These are phyloP conservation scores for Etheostoma nigrum DNA, from an alignment of 2,797 vertebrate species.

Conservation along the genomic window DNA sequence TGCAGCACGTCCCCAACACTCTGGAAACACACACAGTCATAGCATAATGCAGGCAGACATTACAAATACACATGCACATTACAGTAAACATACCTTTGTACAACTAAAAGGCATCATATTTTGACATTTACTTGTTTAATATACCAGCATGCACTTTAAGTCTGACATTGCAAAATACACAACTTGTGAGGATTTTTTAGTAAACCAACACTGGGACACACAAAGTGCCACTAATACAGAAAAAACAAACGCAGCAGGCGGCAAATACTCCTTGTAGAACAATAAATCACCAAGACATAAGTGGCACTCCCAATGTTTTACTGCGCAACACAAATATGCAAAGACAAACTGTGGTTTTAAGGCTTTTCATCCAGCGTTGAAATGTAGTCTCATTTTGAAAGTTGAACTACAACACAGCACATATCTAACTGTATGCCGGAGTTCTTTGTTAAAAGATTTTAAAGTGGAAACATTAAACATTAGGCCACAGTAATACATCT, in stretches of 20 bases:
- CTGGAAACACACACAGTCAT: conserved; percentile 77
- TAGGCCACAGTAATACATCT: background rate
- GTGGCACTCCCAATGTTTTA: conserved; percentile 35
- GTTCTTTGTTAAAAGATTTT: conserved; percentile 6
- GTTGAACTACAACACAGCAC: conserved; percentile 4
- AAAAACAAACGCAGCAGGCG: conserved; percentile 52
- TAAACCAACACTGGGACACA: conserved; percentile 40
- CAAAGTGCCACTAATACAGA: conserved; percentile 26
- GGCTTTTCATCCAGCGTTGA: conserved; percentile 5
- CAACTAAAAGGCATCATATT: background rate
- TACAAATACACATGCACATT: conserved; percentile 5
- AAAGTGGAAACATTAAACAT: background rate
- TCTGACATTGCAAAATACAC: conserved; percentile 11
- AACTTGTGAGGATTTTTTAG: conserved; percentile 26
- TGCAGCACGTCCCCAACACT: conserved; percentile 97
- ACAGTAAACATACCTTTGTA: background rate
- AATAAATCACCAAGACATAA: conserved; percentile 60
- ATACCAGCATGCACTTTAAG: background rate
- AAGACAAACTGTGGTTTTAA: conserved; percentile 36
- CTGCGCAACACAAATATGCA: conserved; percentile 33
- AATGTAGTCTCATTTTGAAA: conserved; percentile 25
- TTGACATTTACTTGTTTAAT: background rate
- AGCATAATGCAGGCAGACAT: conserved; percentile 22
- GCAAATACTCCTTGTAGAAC: conserved; percentile 15
- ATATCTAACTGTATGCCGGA: background rate